Evolutionary conservation across 1,140 invertebrate species (phyloP).

Genomic region (Sesamia nonagrioides): DNA sequence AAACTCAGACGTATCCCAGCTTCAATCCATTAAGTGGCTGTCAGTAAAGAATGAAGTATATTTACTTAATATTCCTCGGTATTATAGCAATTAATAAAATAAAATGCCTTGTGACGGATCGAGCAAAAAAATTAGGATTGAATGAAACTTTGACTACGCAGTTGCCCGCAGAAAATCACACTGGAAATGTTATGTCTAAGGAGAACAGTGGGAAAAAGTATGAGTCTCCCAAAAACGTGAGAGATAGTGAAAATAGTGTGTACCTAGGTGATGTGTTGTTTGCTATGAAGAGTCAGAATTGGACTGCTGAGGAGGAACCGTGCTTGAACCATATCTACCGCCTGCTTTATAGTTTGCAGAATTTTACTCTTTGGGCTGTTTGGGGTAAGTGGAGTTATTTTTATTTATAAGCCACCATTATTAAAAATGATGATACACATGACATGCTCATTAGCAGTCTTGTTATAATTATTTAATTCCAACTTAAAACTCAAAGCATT

Average conservation of each 20-base stretch:
- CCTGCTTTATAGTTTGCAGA: conserved; percentile 71
- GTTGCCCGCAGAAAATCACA: conserved; percentile 1
- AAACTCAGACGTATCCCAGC: conserved; percentile 48
- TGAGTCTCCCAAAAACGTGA: conserved; percentile 12
- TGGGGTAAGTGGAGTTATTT: conserved; percentile 71
- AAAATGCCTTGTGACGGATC: conserved; percentile 42
- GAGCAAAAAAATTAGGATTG: neutral
- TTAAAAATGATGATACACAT: too few relatives aligned
- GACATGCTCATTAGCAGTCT: too few relatives aligned
- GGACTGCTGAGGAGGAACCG: conserved; percentile 72
- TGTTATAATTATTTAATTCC: too few relatives aligned
- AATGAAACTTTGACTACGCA: neutral
- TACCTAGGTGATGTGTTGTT: conserved; percentile 79
- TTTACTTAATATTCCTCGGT: conserved; percentile 5
- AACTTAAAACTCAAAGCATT: too few relatives aligned
- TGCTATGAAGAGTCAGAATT: conserved; percentile 72
- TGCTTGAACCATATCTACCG: conserved; percentile 71
- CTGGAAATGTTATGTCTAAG: neutral
- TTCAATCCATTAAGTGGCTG: conserved; percentile 26
- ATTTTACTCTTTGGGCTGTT: conserved; percentile 81
- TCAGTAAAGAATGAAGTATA: conserved; percentile 33
- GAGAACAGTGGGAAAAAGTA: conserved; percentile 9
- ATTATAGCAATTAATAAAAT: conserved; percentile 34
- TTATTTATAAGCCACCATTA: too few relatives aligned
- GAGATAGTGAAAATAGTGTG: conserved; percentile 59